Base-by-base conservation (phyloP, 1,140 invertebrate genomes). In the Drosophila arizonae region DNA sequence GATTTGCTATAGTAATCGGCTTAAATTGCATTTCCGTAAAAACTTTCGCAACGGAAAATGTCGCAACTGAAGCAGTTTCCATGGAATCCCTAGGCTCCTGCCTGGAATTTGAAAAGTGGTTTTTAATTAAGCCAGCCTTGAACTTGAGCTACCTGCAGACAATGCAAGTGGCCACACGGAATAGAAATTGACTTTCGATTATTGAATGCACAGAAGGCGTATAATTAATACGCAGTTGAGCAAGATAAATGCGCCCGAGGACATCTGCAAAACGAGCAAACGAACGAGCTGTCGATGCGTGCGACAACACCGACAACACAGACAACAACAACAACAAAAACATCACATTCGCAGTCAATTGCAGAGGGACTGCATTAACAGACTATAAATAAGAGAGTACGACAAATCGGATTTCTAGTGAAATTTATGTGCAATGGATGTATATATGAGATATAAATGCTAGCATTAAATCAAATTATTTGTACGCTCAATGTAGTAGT, bases 1-100 rank as follows among this genome's bases (percentile, higher is more conserved):
- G 78, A 87, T 76, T 86, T 87, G 48, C 69, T 63, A 26, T 71
- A 63, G 72, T 86, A 86, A 86, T 86, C 82, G 82, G 82, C 84
- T 86, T 86, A 86, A 88, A 74, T 77, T 81, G 68, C 74, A 70
- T 64, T 77, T 79, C 62, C 68, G 56, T 58, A 62, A 51, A 51
- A 77, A 54, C 30, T 61, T 46, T 43, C 62, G 28, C 67, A 6
- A 39, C 13, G 26, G 61, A 21, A 62, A 52, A 60, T 72, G 71
- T 57, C 36, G 73, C 46, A 69, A 69, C 33, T 15, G 10, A 33
- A 6, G 28, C 50, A 30, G n/a, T 4, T 30, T 52, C 69, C 67
- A 45, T 62, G 50, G 45, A 21, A 2, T 3, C 9, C 61, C 24
- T 17, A 5, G 30, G 15, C 36, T 10, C 24, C 21, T 48, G 39